Base-by-base conservation (phyloP, 2,888 invertebrate species). In the Tachina grossa region DNA sequence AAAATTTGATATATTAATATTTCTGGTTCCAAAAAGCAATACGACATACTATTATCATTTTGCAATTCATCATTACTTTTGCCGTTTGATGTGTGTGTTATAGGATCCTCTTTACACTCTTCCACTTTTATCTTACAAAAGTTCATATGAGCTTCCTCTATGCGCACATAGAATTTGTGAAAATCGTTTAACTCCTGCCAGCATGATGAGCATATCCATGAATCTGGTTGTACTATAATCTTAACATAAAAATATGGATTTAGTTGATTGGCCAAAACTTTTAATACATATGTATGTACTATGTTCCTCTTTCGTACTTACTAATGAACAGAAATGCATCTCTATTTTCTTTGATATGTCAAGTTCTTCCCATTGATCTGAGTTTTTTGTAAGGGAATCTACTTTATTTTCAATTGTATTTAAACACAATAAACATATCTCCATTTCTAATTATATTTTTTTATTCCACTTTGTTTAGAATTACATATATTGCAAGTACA, bases 321-420 rank as follows among this genome's bases (percentile, higher is more conserved):
- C 84, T 16, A 81, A 59, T n/a, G 68, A 39, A 77, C 77, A 84
- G 16, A 84, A 77, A 45, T 81, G 66, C 41, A 69, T 81, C 11
- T 84, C 77, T n/a, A 84, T 49, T 13, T 66, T 39, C 3, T 49
- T 55, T 11, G n/a, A 19, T 22, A 84, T 43, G 6, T 68, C 65
- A 1, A 84, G n/a, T 1, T 81, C 68, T 8, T 63, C 11, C 84
- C 84, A 84, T 63, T 68, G 53, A 10, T n/a, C 10, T 5, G 81
- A 81, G 41, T 68, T 61, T 31, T 47, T 45, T 22, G 39, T 77
- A 11, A 84, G 81, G 31, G 47, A 61, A 49, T 74, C 61, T 14
- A 47, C n/a, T 9, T 14, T 43, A 10, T 77, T 72, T 22, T 81
- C 43, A 39, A 53, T 80, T 47, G 68, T n/a, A 47, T 81, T 43